Conservation (phyloP, 2,888 invertebrate genomes). For the Ernsta delagoae region DNA sequence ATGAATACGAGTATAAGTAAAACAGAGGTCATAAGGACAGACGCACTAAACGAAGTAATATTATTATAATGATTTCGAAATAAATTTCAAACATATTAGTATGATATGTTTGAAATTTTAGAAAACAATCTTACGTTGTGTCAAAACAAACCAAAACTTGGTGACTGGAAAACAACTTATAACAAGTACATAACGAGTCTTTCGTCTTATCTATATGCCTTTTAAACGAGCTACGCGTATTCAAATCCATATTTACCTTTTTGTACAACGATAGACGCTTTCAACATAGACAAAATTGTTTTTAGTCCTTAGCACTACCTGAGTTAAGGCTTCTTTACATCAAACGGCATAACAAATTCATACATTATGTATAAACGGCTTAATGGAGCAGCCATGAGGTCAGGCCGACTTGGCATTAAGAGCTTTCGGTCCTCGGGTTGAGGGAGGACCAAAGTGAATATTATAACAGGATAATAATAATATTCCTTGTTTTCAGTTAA, state of each 20-base stretch:
- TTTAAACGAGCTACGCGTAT: background rate
- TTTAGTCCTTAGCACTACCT: slow-evolving; percentile 77
- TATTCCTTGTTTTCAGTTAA: slow-evolving; percentile 55
- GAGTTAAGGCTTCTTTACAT: slow-evolving; percentile 82
- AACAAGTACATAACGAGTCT: background rate
- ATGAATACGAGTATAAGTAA: background rate
- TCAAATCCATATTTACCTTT: slow-evolving; percentile 33
- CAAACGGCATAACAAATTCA: slow-evolving; percentile 85
- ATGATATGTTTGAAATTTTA: background rate
- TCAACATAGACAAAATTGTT: slow-evolving; percentile 46
- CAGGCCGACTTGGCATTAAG: slow-evolving; percentile 82
- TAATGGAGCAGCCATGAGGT: slow-evolving; percentile 83
- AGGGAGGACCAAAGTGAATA: slow-evolving; percentile 76
- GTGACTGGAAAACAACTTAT: background rate
- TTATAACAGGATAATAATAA: slow-evolving; percentile 72
- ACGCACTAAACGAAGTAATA: background rate
- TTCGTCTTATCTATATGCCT: background rate
- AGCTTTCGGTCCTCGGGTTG: slow-evolving; percentile 72
- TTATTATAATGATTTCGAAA: background rate
- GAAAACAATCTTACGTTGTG: no score
- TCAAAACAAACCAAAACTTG: background rate
- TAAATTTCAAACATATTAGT: background rate
- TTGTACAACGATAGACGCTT: slow-evolving; percentile 27
- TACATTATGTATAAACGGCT: slow-evolving; percentile 84
- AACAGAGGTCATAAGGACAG: background rate